These are phyloP conservation scores for Pteruthius melanotis DNA, from an alignment of 2,113 vertebrate genomes.

Conservation along the genomic window DNA sequence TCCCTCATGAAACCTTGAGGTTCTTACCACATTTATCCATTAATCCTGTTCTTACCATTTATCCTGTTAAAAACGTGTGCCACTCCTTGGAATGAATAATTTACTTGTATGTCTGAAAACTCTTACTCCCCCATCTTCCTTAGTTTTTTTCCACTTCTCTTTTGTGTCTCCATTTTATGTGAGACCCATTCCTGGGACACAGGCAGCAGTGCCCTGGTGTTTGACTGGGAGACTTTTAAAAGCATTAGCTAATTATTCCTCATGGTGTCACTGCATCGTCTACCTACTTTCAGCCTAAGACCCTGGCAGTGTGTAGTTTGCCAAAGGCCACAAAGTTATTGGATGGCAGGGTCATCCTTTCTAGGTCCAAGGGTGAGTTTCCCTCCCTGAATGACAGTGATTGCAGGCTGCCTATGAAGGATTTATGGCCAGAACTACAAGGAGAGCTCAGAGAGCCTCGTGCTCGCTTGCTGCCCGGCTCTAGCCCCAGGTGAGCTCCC, in stretches of 20 bases:
- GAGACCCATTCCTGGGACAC: rapidly evolving
- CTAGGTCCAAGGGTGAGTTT: not conserved
- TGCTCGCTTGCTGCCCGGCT: rapidly evolving
- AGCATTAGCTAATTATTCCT: not conserved
- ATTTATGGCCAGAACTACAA: not conserved
- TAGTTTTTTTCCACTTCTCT: not conserved
- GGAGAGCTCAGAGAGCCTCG: not conserved
- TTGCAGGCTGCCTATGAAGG: not conserved
- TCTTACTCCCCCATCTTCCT: not conserved
- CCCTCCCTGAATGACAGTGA: not conserved
- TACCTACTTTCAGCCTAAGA: not conserved
- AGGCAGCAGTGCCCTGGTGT: not conserved
- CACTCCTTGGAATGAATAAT: not conserved
- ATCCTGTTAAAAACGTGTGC: not conserved
- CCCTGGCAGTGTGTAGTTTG: not conserved
- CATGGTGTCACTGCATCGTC: not conserved
- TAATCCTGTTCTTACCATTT: too few relatives aligned
- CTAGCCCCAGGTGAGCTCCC: not conserved
- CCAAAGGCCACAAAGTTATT: not conserved
- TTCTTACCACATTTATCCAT: too few relatives aligned
- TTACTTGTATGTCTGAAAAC: not conserved
- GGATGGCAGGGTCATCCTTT: not conserved
- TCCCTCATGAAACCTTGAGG: not conserved
- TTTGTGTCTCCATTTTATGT: not conserved
- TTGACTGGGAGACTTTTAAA: not conserved